Base-by-base conservation (phyloP, 1,140 invertebrate genomes). In the Drosophila subpulchrella region DNA sequence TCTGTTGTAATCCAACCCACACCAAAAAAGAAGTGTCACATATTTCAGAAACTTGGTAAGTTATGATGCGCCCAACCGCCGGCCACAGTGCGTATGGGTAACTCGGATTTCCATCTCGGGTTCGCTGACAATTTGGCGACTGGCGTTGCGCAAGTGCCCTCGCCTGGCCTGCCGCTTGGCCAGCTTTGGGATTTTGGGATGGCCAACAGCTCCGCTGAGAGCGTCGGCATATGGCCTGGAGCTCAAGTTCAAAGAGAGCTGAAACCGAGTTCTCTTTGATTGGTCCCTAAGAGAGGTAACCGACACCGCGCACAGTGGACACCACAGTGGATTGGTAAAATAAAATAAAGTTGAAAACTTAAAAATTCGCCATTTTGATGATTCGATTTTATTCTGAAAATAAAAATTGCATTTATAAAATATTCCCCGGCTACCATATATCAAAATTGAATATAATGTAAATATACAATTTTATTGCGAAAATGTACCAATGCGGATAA, bases 141-240 rank as follows among this genome's bases (percentile, higher is more conserved):
- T 42, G 54, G 77, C 81, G 81, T 66, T 83, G 80, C 81, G 81
- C 81, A 83, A 84, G 76, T 84, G 76, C 80, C 73, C 59, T 78
- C 42, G 65, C 11, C 20, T 24, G 47, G 47, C 24, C 47, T 59
- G 36, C 17, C 17, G 51, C 51, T 12, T 38, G 3, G 4, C 46
- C 27, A 59, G 17, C 20, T 17, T 24, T n/a, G 34, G 20, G 27
- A 32, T 60, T 17, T 24, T n/a, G 34, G 20, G 27, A 32, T 57
- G 68, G 62, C 57, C 44, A 81, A 86, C 50, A 39, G 65, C 44
- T 24, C 78, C 70, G 54, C 51, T 7, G 78, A 76, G 82, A 81
- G 58, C 38, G 15, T 8, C n/a, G 36, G 24, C 84, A 89, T 81
- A 89, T 89, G 84, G 77, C 57, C 32, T 51, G 74, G 48, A 58